phyloP scores from a whole-genome alignment of 2,888 invertebrate species.

The Brachyptera putata region DNA sequence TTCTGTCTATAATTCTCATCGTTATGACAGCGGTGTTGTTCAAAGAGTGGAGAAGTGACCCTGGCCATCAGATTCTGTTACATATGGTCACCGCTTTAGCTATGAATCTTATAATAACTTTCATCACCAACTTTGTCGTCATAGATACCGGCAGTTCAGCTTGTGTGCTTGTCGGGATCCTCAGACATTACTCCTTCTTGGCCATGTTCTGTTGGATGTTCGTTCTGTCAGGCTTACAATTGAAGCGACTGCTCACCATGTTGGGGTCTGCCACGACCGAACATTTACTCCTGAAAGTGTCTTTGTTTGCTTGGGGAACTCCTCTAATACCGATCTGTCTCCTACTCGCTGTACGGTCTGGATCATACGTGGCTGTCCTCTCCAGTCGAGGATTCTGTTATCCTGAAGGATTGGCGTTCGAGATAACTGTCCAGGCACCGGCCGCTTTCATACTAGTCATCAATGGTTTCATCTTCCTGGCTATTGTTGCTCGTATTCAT shows the following conservation, averaged over 20 bases:
- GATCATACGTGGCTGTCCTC: background rate
- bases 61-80: background rate
- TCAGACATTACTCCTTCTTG: constrained; percentile 18
- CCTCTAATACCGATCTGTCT: background rate
- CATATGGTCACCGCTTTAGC: background rate
- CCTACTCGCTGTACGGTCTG: background rate
- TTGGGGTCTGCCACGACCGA: background rate
- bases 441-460: constrained; percentile 4
- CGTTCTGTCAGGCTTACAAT: constrained; percentile 16
- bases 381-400: constrained; percentile 13
- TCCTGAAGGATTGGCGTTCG: constrained; percentile 13
- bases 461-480: constrained; percentile 12
- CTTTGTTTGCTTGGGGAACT: constrained; percentile 11
- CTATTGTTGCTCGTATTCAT: background rate
- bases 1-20: no score
- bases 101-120: background rate
- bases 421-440: constrained; percentile 5
- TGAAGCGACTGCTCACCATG: background rate
- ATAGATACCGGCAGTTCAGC: background rate
- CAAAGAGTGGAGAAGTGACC: background rate
- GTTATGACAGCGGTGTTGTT: background rate
- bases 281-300: constrained; percentile 6
- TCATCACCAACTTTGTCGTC: background rate
- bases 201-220: constrained; percentile 20
- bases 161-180: constrained; percentile 9